Percentiles rank a stretch among this genome's conserved stretches.
Evolutionary conservation across 2,797 vertebrate species (phyloP).

Genomic region (Lacerta agilis): DNA sequence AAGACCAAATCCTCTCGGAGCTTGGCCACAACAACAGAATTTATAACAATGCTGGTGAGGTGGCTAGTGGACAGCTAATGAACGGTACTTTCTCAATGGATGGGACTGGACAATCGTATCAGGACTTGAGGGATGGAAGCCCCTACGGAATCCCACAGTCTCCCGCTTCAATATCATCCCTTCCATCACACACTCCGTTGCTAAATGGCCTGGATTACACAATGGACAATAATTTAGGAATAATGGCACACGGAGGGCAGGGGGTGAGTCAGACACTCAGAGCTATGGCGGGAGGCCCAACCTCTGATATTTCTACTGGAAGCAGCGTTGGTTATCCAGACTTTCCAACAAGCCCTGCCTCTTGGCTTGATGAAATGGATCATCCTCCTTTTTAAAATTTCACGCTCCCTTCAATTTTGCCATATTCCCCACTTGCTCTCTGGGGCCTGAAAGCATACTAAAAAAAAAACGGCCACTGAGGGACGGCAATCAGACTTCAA

Average conservation of each 20-base stretch:
- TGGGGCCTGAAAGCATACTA: conserved; percentile 58
- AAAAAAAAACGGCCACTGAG: conserved; percentile 43
- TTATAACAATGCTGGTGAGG: conserved; percentile 88
- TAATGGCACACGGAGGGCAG: conserved; percentile 86
- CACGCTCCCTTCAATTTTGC: conserved; percentile 11
- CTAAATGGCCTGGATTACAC: conserved; percentile 93
- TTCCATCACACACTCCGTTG: conserved; percentile 92
- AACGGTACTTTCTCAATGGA: conserved; percentile 92
- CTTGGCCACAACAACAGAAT: conserved; percentile 91
- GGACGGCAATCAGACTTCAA: conserved; percentile 48
- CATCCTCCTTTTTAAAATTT: conserved; percentile 93
- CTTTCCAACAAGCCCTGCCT: conserved; percentile 97
- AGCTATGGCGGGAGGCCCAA: conserved; percentile 92
- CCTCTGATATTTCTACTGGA: conserved; percentile 96
- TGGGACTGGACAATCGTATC: conserved; percentile 89
- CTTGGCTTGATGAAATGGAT: conserved; percentile 99
- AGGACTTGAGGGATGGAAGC: conserved; percentile 92
- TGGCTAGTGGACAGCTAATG: conserved; percentile 84
- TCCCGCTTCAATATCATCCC: conserved; percentile 93
- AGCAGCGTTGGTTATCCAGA: conserved; percentile 99
- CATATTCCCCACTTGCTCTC: conserved; percentile 32
- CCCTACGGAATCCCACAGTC: conserved; percentile 96
- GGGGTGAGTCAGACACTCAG: conserved; percentile 92
- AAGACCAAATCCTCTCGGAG: conserved; percentile 97
- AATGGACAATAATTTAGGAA: conserved; percentile 87